phyloP scores from a whole-genome alignment of 2,888 invertebrate species.

The Andrena praecox region DNA sequence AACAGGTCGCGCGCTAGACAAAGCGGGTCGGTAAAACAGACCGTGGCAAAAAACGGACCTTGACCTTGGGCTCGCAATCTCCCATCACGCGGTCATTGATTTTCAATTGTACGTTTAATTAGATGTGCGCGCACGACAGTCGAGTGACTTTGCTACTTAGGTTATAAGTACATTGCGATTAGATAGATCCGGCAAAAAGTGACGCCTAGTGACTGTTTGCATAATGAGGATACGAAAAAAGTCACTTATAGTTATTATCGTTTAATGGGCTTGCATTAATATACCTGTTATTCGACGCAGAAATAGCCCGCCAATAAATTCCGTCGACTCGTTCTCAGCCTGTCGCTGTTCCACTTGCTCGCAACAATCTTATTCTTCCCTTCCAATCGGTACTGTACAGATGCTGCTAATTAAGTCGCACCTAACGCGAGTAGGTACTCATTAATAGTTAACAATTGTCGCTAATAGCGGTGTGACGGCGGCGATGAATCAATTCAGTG shows the following conservation, averaged over 20 bases:
- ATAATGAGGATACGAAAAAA: constrained; percentile 22
- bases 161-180: constrained; percentile 31
- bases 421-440: neutral
- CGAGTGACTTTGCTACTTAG: constrained; percentile 21
- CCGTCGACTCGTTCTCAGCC: neutral
- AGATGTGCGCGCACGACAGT: constrained; percentile 21
- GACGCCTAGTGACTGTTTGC: constrained; percentile 30
- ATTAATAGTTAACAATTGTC: neutral
- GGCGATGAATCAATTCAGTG: neutral
- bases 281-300: neutral
- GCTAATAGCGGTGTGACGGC: neutral
- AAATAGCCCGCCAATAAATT: neutral
- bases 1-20: constrained; percentile 55
- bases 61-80: constrained; percentile 54
- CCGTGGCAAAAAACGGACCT: constrained; percentile 31
- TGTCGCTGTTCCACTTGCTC: neutral
- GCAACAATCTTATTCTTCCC: neutral
- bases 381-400: neutral
- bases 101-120: constrained; percentile 55
- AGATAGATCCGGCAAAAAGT: constrained; percentile 44
- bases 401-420: neutral
- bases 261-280: constrained; percentile 25
- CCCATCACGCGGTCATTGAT: constrained; percentile 22
- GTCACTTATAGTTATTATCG: constrained; percentile 14
- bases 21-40: constrained; percentile 73